Percentiles rank a stretch among this genome's conserved stretches.
Evolutionary conservation across 2,113 vertebrate species (phyloP).

Genomic region (Pycnonotus jocosus): DNA sequence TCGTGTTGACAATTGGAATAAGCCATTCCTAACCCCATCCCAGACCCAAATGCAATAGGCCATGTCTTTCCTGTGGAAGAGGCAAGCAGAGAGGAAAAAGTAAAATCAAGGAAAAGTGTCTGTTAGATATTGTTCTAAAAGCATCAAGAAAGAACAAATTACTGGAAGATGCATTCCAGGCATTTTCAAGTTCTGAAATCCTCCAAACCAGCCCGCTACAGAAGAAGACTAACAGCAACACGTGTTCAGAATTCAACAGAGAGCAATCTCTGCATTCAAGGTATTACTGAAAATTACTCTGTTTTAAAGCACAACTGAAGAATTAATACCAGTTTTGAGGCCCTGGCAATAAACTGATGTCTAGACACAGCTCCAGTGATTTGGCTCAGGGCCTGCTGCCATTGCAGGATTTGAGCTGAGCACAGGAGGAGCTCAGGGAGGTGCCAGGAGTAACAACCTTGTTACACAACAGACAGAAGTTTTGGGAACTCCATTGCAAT

Average conservation of each 20-base stretch:
- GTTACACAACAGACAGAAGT: background rate
- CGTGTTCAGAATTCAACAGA: background rate
- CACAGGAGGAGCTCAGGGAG: background rate
- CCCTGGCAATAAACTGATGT: background rate
- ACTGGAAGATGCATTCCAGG: background rate
- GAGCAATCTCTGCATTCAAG: background rate
- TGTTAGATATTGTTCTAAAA: background rate
- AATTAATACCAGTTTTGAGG: background rate
- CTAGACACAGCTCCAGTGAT: background rate
- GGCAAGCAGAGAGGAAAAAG: background rate
- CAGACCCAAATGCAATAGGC: slow-evolving; percentile 85
- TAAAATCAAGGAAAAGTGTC: background rate
- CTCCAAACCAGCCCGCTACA: background rate
- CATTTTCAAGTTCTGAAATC: background rate
- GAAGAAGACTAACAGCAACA: background rate
- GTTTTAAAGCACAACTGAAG: background rate
- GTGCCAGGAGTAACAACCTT: background rate
- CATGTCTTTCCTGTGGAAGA: slow-evolving; percentile 79
- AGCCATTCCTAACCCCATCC: slow-evolving; percentile 88
- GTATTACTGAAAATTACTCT: background rate
- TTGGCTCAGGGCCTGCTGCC: background rate
- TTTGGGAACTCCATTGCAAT: background rate
- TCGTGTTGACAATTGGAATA: slow-evolving; percentile 93
- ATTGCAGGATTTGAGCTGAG: background rate
- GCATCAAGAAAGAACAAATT: background rate